Evolutionary conservation across 2,113 vertebrate species (phyloP).

Genomic region (Xiphophorus maculatus): DNA sequence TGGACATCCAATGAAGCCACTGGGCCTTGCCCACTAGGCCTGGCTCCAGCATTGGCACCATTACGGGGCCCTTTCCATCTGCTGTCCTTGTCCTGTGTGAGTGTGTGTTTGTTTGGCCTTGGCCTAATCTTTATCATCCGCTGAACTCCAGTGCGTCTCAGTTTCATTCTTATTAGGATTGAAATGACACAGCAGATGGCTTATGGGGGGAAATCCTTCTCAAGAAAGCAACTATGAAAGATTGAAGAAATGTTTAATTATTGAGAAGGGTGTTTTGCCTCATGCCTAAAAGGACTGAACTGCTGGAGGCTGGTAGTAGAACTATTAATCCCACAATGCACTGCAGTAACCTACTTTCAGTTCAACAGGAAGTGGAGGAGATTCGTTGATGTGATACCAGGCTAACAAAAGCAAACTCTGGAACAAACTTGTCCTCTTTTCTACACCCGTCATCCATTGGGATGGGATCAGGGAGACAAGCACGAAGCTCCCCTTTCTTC

Average conservation of each 20-base stretch:
- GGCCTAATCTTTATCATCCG: constrained; percentile 49
- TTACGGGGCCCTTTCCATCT: constrained; percentile 70
- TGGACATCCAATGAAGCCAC: constrained; percentile 51
- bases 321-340: too few relatives aligned
- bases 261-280: too few relatives aligned
- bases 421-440: too few relatives aligned
- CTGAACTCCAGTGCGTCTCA: constrained; percentile 47
- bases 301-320: too few relatives aligned
- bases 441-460: too few relatives aligned
- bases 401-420: too few relatives aligned
- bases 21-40: constrained; percentile 52
- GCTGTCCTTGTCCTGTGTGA: constrained; percentile 43
- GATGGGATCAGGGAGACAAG: too few relatives aligned
- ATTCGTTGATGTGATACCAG: too few relatives aligned
- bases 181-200: constrained; percentile 72
- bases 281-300: too few relatives aligned
- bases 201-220: constrained; percentile 39
- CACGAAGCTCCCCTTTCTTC: too few relatives aligned
- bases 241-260: constrained; percentile 38
- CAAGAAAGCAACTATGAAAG: constrained; percentile 51
- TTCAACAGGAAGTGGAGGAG: too few relatives aligned
- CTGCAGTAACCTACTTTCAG: too few relatives aligned
- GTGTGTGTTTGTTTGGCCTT: neutral
- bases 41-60: constrained; percentile 49
- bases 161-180: constrained; percentile 57